These are phyloP conservation scores for Acanthisitta chloris DNA, from an alignment of 2,113 vertebrate species.

Conservation along the genomic window DNA sequence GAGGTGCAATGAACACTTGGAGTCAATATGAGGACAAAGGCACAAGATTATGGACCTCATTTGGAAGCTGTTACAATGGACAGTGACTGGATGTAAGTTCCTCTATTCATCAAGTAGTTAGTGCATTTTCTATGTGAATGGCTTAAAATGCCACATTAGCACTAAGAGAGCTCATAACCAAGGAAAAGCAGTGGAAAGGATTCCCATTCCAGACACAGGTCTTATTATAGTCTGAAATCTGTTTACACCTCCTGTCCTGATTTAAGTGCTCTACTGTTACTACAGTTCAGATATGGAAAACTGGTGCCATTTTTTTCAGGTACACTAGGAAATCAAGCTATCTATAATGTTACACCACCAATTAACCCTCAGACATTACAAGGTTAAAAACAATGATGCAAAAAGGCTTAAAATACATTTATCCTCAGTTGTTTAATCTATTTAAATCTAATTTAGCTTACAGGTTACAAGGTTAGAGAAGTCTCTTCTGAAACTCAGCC, in stretches of 20 bases:
- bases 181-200: not conserved
- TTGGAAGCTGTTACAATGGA: not conserved
- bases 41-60: not conserved
- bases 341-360: not conserved
- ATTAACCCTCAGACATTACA: not conserved
- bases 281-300: not conserved
- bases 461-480: not conserved
- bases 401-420: constrained; percentile 7
- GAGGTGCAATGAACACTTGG: not conserved
- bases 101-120: not conserved
- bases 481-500: not conserved
- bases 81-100: not conserved
- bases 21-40: not conserved
- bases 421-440: constrained; percentile 5
- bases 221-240: not conserved
- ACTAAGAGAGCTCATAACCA: not conserved
- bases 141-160: not conserved
- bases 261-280: not conserved
- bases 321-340: not conserved
- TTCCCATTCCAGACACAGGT: not conserved
- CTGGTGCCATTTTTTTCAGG: not conserved
- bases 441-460: constrained; percentile 18
- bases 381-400: not conserved
- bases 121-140: not conserved
- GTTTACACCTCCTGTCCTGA: not conserved